phyloP scores from a whole-genome alignment of 2,888 invertebrate species.

The Rhyacophila evoluta region DNA sequence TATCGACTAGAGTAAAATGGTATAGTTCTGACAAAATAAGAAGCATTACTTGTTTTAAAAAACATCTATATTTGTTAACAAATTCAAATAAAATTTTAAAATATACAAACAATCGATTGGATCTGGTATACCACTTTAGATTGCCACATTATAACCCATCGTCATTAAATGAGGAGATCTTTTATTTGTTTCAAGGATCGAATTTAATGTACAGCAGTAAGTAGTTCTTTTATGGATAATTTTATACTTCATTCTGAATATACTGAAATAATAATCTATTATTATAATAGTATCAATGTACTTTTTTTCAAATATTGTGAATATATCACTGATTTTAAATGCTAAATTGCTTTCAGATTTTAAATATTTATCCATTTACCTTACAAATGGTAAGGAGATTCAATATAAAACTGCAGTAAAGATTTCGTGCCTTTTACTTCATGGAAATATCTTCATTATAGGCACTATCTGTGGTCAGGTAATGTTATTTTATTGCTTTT shows the following conservation, averaged over 20 bases:
- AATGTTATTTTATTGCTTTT: not conserved
- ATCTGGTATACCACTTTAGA: constrained; percentile 31
- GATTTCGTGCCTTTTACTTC: constrained; percentile 46
- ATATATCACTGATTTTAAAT: not conserved
- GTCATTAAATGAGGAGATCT: constrained; percentile 27
- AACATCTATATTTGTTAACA: constrained; percentile 47
- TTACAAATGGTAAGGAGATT: constrained; percentile 34
- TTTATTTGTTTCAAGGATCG: constrained; percentile 43
- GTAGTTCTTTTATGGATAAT: constrained; percentile 3
- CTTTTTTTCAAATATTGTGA: no score
- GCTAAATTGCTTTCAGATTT: constrained; percentile 46
- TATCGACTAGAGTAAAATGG: constrained; percentile 34
- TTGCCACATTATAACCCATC: constrained; percentile 33
- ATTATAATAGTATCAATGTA: no score
- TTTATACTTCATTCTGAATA: not conserved
- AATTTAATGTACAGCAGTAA: constrained; percentile 51
- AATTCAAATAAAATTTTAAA: constrained; percentile 45
- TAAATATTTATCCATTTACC: constrained; percentile 35
- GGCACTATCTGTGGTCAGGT: constrained; percentile 51
- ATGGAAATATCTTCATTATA: constrained; percentile 48
- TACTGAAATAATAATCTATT: no score
- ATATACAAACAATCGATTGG: constrained; percentile 36
- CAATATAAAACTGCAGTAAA: constrained; percentile 26
- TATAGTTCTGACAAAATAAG: constrained; percentile 43
- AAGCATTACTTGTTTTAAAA: constrained; percentile 30